These are phyloP conservation scores for Drosophila limbata DNA, from an alignment of 2,888 invertebrate genomes.

Conservation along the genomic window DNA sequence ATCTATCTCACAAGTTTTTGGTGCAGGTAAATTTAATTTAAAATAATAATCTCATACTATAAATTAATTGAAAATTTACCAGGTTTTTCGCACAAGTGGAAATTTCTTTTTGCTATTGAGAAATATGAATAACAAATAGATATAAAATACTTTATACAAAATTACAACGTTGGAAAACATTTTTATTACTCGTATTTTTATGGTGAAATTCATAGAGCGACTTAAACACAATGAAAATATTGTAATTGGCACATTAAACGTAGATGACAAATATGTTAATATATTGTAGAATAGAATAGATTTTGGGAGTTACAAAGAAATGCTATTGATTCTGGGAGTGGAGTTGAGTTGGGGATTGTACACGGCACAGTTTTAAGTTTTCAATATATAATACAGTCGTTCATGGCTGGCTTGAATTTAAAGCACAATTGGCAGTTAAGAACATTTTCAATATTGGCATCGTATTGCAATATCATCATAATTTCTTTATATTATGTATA, in stretches of 20 bases:
- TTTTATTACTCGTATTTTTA: conserved; percentile 63
- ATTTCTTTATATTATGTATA: conserved; percentile 20
- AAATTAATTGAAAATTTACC: not conserved
- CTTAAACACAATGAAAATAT: conserved; percentile 69
- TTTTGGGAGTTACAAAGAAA: conserved; percentile 40
- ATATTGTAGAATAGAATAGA: conserved; percentile 45
- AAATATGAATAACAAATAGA: conserved; percentile 68
- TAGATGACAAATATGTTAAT: conserved; percentile 75
- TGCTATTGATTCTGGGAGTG: conserved; percentile 51
- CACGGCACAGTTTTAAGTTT: conserved; percentile 51
- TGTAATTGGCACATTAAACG: conserved; percentile 78
- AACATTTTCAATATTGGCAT: conserved; percentile 51
- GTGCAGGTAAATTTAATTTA: conserved; percentile 55
- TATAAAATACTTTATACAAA: conserved; percentile 60
- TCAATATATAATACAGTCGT: conserved; percentile 76
- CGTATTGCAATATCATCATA: conserved; percentile 38
- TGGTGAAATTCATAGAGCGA: conserved; percentile 65
- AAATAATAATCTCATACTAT: not conserved
- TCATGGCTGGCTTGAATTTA: conserved; percentile 73
- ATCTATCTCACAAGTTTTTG: conserved; percentile 75
- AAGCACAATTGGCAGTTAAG: conserved; percentile 75
- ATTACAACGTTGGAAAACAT: conserved; percentile 76
- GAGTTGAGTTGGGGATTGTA: conserved; percentile 45
- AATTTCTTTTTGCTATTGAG: conserved; percentile 77
- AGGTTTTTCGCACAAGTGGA: conserved; percentile 78